Base-by-base conservation (phyloP, 2,888 invertebrate genomes). In the Chrysotoxum bicinctum region DNA sequence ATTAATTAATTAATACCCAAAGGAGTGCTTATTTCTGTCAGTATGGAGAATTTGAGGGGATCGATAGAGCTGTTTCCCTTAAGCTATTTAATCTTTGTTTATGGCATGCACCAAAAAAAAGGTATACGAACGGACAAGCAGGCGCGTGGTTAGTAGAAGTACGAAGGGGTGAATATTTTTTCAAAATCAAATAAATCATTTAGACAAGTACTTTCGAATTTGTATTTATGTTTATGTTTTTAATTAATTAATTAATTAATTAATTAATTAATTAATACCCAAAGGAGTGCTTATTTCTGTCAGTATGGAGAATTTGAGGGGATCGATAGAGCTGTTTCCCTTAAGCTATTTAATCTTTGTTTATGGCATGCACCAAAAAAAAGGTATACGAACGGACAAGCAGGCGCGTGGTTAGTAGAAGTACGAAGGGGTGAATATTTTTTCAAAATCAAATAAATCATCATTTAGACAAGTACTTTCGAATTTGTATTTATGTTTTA, bases 251-350 rank as follows among this genome's bases (percentile, higher is more conserved):
- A n/a, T n/a, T n/a, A n/a, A n/a, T n/a, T n/a, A n/a, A n/a, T n/a
- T n/a, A 79, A 66, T 43, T 72, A 78, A 78, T 77, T 70, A 78
- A 78, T 78, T 79, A 79, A 79, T 79, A 43, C 73, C 66, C 48
- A 35, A 66, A 66, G 66, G 66, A 66, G 23, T 50, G 66, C 50
- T 35, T 35, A 50, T 50, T 50, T 35, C 48, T 66, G 66, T 66
- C 23, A 45, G 45, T 58, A 21, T 48, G 10, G 21, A 40, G 30
- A 16, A 54, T 30, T 23, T 12, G 14, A n/a, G 19, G 16, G 21
- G 43, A 30, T 32, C 30, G 23, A 50, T 12, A 16, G 4, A 48
- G n/a, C 9, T 50, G 35, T 70, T 77, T 45, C 54, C 32, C 64
- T 32, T 7, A 56, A 64, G 54, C 54, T 35, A 35, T 40, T 64